Base-by-base conservation (phyloP, 2,113 vertebrate genomes). In the Lepus europaeus region DNA sequence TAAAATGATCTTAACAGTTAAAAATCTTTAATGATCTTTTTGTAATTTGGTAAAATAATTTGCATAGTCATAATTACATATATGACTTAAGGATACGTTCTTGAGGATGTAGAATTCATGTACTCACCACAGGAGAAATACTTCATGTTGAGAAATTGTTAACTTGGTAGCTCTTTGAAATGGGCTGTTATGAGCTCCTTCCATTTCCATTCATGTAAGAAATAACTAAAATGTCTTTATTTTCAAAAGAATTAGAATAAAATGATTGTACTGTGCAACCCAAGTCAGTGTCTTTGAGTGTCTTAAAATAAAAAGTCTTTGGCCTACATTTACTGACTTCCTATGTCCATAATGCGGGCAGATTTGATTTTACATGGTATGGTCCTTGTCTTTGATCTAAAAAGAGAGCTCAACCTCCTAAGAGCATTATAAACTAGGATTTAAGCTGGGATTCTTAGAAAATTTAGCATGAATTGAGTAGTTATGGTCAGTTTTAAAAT, bases 141-240 rank as follows among this genome's bases (percentile, higher is more conserved):
- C 51, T 87, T 90, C 36, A 68, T 61, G 70, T 31, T 7, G 63
- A 81, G 89, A 94, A 73, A 19, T 49, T 77, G 45, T 90, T 59
- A 61, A 73, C 20, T 77, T 72, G 31, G 6, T 84, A 69, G 36
- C 49, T 69, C 36, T 93, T 82, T 87, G 36, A 92, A 87, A 88
- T 78, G 36, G 73, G 59, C 68, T 88, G 45, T 92, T 79, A 11
- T 51, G 82, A 66, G 31, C 29, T 88, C 20, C 68, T 95, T 90
- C 22, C 22, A 39, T 88, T 90, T 85, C 22, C 31, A 29, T 74
- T 95, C 51, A 86, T 59, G 89, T 64, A 51, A 80, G 93, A 93
- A 90, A 77, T 53, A 91, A 70, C 49, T 64, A n/a, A 80, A 93
- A 87, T 39, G 19, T 93, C 89, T 90, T 86, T 91, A 56, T 94